Evolutionary conservation across 2,888 invertebrate species (phyloP).

Genomic region (Stegophylla sp.): DNA sequence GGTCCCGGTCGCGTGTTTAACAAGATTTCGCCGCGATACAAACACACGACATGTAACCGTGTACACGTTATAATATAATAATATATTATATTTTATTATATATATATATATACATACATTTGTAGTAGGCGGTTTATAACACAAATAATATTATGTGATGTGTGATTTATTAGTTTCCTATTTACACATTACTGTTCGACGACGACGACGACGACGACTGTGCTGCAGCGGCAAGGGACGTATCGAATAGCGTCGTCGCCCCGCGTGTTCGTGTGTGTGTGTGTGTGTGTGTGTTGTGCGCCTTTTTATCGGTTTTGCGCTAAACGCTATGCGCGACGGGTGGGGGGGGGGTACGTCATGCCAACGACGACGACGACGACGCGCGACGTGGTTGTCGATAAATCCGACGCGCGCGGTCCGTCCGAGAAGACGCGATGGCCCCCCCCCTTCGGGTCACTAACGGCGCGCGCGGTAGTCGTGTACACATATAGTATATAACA

Average conservation of each 20-base stretch:
- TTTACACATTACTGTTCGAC: background rate
- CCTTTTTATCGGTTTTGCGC: constrained; percentile 9
- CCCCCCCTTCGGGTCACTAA: too few species aligned
- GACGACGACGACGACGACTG: too few species aligned
- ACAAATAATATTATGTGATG: background rate
- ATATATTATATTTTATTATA: background rate
- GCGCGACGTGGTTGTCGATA: background rate
- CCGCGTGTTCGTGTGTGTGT: too few species aligned
- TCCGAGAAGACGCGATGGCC: too few species aligned
- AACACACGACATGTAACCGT: background rate
- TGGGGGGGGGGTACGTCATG: background rate
- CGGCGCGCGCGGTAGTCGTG: too few species aligned
- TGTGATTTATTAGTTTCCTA: constrained; percentile 34
- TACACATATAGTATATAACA: too few species aligned
- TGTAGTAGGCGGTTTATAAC: background rate
- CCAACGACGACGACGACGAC: background rate
- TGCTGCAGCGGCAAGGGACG: background rate
- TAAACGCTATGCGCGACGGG: background rate
- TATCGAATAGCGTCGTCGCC: constrained; percentile 1
- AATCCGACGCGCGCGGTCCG: too few species aligned
- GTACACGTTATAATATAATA: background rate
- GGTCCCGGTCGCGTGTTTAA: constrained; percentile 49
- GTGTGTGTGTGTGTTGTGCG: background rate
- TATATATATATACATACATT: background rate
- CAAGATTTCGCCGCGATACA: constrained; percentile 50